Evolutionary conservation across 1,140 invertebrate genomes (phyloP), one percentile per base, ranked within the genome.

Genomic region (Megathymus violae): DNA sequence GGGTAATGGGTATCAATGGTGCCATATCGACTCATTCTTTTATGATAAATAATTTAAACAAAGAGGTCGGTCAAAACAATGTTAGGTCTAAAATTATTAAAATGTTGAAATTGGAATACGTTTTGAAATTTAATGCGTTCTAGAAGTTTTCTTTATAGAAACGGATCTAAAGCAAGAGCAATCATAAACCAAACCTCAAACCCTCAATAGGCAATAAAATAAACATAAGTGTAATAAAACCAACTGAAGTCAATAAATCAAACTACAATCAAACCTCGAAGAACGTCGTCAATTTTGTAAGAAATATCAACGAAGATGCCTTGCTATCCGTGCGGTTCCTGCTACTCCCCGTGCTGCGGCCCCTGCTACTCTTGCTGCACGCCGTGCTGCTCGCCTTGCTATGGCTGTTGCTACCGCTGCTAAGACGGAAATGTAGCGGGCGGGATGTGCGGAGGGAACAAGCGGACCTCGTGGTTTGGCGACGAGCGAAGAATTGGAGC

Each of bases 311-410:
- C 43, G 19, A 78, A 76, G 71, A 85, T 82, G 78, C 77, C 77
- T 75, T 79, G 77, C 72, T 71, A 71, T 48, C 74, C 78, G 15
- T 76, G 76, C 58, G 44, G 67, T 10, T 69, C 75, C 0, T 74
- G 68, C 44, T 77, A 71, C 44, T 50, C 62, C 4, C 74, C 78
- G 1, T 75, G 78, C 59, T 84, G 71, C 40, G 64, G 72, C 3
- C 74, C 76, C 6, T 76, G 71, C 40, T 71, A 47, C 22, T 40
- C 69, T 1, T 76, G 69, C 50, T 78, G 69, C 17, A 61, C 69
- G 0, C 74, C 79, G 0, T 80, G 75, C 52, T 79, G 68, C 44
- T 58, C 67, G 2, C 78, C 78, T 0, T 86, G 81, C 64, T 70
- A 52, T 44, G 71, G 78, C 15, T 81, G 74, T 48, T 70, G 65